Evolutionary conservation across 1,140 invertebrate genomes (phyloP), one percentile per base, ranked within the genome.

Genomic region (Steinernema feltiae): DNA sequence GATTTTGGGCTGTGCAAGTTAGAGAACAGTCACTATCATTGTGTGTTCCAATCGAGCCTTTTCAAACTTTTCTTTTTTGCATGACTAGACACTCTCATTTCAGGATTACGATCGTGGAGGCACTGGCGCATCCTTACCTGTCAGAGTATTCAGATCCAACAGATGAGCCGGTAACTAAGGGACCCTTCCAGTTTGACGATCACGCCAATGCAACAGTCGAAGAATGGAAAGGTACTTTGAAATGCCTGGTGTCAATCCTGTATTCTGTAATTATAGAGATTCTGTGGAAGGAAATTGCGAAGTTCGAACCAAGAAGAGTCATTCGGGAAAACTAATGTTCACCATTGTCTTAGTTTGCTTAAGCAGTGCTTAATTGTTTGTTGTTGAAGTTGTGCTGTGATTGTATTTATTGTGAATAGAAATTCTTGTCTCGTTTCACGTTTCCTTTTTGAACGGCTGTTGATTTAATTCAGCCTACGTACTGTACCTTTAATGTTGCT

Each of bases 121-220:
- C 79, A n/a, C 79, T 81, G 7, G n/a, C 48, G n/a, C 79, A 81
- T 72, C 35, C 30, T 0, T 81, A 81, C 35, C 53, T 81, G n/a
- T 18, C 31, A 17, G 71, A 80, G 21, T 81, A 81, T 48, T 53
- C 32, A n/a, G 71, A 74, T 30, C 84, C 84, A 1, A 69, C 46
- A n/a, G 84, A 85, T 71, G 84, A 85, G 72, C 84, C 84, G 2
- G 71, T 82, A 1, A 79, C 85, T 12, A 77, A 46, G 1, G 71
- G 74, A 18, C 81, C 80, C 1, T 81, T 83, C 32, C 71, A 81
- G 35, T 79, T 84, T 24, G 85, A 84, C 32, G 85, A 86, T 46
- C 75, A 79, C 18, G 46, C 69, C 21, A 84, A 84, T 21, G 71
- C 63, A 17, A 48, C 76, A 1, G 63, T 81, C 2, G 71, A 48